A percentile compares a stretch with the other conserved stretches of the same genome.
Evolutionary conservation across 2,113 vertebrate genomes (phyloP).

Genomic region (Halichoeres trimaculatus): DNA sequence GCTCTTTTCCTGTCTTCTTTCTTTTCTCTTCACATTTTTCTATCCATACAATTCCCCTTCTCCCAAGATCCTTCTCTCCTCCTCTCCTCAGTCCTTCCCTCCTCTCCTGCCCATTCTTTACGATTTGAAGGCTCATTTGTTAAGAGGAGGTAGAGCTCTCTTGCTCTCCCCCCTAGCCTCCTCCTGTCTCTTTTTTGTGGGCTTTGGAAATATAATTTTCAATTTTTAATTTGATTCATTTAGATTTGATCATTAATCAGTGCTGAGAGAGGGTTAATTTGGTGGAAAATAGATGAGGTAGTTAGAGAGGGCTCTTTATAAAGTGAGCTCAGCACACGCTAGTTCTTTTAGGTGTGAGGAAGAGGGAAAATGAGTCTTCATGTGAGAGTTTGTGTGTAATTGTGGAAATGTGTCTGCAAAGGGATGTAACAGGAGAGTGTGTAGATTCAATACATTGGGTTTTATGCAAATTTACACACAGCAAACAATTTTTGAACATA

Average conservation of each 20-base stretch:
- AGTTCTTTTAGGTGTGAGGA: slow-evolving; percentile 59
- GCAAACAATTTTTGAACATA: no score
- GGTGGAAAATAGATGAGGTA: slow-evolving; percentile 99
- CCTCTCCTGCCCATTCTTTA: slow-evolving; percentile 91
- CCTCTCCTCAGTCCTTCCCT: slow-evolving; percentile 43
- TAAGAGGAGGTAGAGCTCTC: slow-evolving; percentile 88
- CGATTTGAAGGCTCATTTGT: slow-evolving; percentile 99
- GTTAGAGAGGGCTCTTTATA: slow-evolving; percentile 95
- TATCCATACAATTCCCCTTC: slow-evolving; percentile 33
- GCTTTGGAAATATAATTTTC: slow-evolving; percentile 99
- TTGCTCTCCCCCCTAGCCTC: slow-evolving; percentile 85
- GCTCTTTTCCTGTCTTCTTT: slow-evolving; percentile 19
- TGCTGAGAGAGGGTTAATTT: slow-evolving; percentile 99
- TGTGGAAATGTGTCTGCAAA: not conserved
- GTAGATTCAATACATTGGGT: not conserved
- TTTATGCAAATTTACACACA: not conserved
- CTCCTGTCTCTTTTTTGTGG: slow-evolving; percentile 91
- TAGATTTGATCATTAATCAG: slow-evolving; percentile 99
- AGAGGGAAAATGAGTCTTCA: slow-evolving; percentile 28
- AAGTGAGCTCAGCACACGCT: slow-evolving; percentile 83
- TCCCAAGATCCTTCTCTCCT: not conserved
- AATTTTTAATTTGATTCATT: slow-evolving; percentile 99
- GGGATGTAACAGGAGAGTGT: slow-evolving; percentile 1
- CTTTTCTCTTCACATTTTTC: not conserved
- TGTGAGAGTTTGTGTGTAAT: slow-evolving; percentile 68